Evolutionary conservation across 2,797 vertebrate species (phyloP).

Genomic region (Macropodus opercularis): DNA sequence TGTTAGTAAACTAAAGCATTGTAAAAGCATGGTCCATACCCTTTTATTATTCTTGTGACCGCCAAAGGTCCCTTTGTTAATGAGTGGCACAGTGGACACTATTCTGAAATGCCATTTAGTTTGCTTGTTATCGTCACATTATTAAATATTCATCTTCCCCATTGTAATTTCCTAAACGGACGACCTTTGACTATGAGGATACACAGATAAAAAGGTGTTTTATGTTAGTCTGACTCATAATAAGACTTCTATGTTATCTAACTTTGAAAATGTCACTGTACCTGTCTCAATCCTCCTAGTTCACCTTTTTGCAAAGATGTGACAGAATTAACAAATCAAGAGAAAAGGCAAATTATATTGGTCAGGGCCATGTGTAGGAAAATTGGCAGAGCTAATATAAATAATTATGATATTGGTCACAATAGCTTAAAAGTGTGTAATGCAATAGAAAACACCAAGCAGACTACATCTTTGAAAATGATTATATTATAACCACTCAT

Average conservation of each 20-base stretch:
- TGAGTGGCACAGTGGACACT: constrained; percentile 54
- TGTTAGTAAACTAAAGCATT: not conserved
- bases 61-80: constrained; percentile 40
- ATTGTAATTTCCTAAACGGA: constrained; percentile 76
- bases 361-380: constrained; percentile 24
- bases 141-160: constrained; percentile 78
- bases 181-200: constrained; percentile 76
- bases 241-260: constrained; percentile 76
- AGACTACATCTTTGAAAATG: too few species aligned
- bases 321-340: constrained; percentile 29
- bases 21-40: not conserved
- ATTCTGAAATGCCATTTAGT: constrained; percentile 78
- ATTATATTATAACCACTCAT: too few species aligned
- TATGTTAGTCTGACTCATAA: constrained; percentile 66
- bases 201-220: constrained; percentile 71
- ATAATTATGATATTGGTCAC: constrained; percentile 2
- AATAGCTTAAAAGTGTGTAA: not conserved
- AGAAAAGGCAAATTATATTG: constrained; percentile 23
- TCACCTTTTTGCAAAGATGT: constrained; percentile 60
- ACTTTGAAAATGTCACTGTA: constrained; percentile 81
- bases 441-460: too few species aligned
- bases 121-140: constrained; percentile 68
- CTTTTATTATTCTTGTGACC: constrained; percentile 46
- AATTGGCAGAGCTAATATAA: constrained; percentile 22
- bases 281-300: constrained; percentile 45